Conservation (phyloP, 2,888 invertebrate species). For the Atrina japonica region DNA sequence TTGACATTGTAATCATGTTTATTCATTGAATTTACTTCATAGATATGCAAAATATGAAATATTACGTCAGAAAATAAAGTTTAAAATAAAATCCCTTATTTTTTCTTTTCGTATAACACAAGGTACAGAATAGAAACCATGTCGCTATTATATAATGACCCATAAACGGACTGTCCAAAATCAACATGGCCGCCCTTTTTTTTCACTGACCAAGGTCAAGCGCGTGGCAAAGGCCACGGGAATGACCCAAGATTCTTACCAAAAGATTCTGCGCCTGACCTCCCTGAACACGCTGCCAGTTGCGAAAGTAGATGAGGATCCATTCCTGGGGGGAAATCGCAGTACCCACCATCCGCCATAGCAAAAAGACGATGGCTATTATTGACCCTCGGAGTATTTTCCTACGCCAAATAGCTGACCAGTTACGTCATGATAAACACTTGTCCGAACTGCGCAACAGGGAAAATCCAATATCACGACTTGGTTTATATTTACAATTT, state of each 20-base stretch:
- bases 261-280: conserved; percentile 47
- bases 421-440: conserved; percentile 66
- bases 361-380: not conserved
- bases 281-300: conserved; percentile 43
- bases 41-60: no score
- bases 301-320: conserved; percentile 53
- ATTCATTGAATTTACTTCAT: no score
- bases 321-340: conserved; percentile 60
- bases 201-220: conserved; percentile 43
- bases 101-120: no score
- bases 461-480: conserved; percentile 43
- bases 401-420: conserved; percentile 48
- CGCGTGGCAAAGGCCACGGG: conserved; percentile 35
- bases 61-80: no score
- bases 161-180: conserved; percentile 22
- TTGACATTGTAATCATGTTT: no score
- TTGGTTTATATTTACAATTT: conserved; percentile 7
- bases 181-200: conserved; percentile 40
- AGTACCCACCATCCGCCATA: conserved; percentile 64
- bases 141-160: conserved; percentile 23
- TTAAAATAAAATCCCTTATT: no score
- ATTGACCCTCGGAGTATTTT: conserved; percentile 30
- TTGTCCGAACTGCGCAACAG: conserved; percentile 59
- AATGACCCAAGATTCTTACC: conserved; percentile 42
- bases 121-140: no score